These are phyloP conservation scores for Macaria notata DNA, from an alignment of 2,888 invertebrate species.

Conservation along the genomic window DNA sequence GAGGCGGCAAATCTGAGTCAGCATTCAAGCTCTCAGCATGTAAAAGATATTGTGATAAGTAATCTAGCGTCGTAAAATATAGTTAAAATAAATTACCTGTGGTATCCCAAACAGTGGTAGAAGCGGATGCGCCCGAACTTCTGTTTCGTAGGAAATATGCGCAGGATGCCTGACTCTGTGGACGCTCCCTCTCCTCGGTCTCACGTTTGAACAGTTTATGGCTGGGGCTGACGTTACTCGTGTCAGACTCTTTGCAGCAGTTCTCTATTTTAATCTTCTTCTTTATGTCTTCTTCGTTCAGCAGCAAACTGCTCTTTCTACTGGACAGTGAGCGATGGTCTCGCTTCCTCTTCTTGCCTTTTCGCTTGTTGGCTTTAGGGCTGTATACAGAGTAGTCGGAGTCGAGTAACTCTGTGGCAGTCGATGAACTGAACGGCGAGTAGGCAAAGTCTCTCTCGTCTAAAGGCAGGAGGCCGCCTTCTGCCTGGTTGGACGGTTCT, in stretches of 20 bases:
- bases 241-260: constrained; percentile 61
- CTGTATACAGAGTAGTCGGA: constrained; percentile 79
- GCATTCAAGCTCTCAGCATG: no score
- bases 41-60: no score
- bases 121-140: constrained; percentile 62
- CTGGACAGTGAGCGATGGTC: constrained; percentile 66
- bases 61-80: no score
- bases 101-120: constrained; percentile 63
- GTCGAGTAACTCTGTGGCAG: constrained; percentile 73
- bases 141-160: constrained; percentile 61
- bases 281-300: constrained; percentile 64
- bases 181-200: constrained; percentile 58
- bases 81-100: constrained; percentile 56
- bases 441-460: constrained; percentile 79
- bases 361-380: constrained; percentile 66
- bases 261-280: constrained; percentile 81
- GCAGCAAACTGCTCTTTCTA: constrained; percentile 61
- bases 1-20: no score
- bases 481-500: constrained; percentile 52
- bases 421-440: constrained; percentile 77
- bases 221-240: constrained; percentile 47
- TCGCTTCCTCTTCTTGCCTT: constrained; percentile 75
- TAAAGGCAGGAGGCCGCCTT: constrained; percentile 72
- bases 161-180: constrained; percentile 47
- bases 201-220: constrained; percentile 54